These are phyloP conservation scores for Harlomillsia oculata DNA, from an alignment of 1,140 invertebrate species.

Conservation along the genomic window DNA sequence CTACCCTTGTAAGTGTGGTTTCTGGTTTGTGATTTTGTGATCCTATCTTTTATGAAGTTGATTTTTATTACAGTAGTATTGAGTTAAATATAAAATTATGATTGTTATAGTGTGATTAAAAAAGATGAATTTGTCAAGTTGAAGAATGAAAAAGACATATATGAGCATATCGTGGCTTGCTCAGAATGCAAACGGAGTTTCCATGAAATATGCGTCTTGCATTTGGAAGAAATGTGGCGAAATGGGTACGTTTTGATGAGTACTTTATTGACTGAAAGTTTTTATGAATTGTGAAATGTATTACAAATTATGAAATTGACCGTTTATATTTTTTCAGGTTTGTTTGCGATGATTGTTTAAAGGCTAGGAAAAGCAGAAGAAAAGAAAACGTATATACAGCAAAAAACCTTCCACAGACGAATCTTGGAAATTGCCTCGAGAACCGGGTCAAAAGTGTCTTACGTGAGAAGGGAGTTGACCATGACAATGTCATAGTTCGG, in stretches of 20 bases:
- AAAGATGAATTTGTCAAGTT: not conserved
- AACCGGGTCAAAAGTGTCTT: slow-evolving; percentile 94
- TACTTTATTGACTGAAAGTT: not conserved
- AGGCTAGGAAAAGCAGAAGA: not conserved
- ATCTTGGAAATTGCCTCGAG: slow-evolving; percentile 85
- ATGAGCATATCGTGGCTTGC: slow-evolving; percentile 92
- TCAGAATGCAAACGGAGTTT: slow-evolving; percentile 87
- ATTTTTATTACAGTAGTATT: not conserved
- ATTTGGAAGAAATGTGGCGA: slow-evolving; percentile 89
- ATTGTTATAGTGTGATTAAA: not conserved
- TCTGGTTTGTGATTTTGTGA: not conserved
- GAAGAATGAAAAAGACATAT: slow-evolving; percentile 46
- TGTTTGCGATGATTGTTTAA: not conserved
- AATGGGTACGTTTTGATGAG: slow-evolving; percentile 58
- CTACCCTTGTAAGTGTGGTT: slow-evolving; percentile 76
- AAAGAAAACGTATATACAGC: not conserved
- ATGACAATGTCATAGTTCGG: slow-evolving; percentile 91
- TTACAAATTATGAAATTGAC: not conserved
- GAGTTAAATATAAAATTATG: not conserved
- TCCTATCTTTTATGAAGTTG: not conserved
- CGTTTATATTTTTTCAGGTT: not conserved
- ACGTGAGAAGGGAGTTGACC: slow-evolving; percentile 88
- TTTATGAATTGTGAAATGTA: not conserved
- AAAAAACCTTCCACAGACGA: not conserved
- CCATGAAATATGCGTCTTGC: slow-evolving; percentile 94